phyloP scores from a whole-genome alignment of 2,797 vertebrate genomes.

The Enteromius mattozi region DNA sequence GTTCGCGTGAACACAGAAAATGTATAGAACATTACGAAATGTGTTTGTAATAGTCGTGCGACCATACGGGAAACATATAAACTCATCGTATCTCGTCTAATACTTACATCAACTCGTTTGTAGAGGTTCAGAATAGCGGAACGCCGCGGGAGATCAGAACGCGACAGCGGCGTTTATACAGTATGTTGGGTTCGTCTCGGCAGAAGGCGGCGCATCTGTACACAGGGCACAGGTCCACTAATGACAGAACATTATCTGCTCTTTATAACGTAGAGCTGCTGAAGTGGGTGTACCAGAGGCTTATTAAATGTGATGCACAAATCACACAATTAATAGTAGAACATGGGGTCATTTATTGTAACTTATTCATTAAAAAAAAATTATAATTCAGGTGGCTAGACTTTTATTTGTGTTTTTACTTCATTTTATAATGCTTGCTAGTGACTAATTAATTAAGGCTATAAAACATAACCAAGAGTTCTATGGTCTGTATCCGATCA shows the following conservation, averaged over 20 bases:
- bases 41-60: too few species aligned
- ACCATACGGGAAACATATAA: background rate
- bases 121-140: background rate
- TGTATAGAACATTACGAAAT: too few species aligned
- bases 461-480: background rate
- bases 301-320: background rate
- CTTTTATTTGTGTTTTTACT: background rate
- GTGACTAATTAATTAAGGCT: background rate
- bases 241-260: background rate
- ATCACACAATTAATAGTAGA: background rate
- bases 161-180: background rate
- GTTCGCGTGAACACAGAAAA: too few species aligned
- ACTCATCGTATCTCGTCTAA: background rate
- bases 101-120: slow-evolving; percentile 5
- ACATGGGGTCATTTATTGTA: background rate
- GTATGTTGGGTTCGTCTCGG: background rate
- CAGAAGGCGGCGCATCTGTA: background rate
- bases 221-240: background rate
- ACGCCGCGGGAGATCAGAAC: background rate
- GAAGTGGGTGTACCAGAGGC: background rate
- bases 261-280: background rate
- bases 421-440: background rate
- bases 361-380: background rate
- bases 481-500: background rate
- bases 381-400: background rate